Evolutionary conservation across 2,888 invertebrate species (phyloP).

Genomic region (Sepioteuthis lessoniana): DNA sequence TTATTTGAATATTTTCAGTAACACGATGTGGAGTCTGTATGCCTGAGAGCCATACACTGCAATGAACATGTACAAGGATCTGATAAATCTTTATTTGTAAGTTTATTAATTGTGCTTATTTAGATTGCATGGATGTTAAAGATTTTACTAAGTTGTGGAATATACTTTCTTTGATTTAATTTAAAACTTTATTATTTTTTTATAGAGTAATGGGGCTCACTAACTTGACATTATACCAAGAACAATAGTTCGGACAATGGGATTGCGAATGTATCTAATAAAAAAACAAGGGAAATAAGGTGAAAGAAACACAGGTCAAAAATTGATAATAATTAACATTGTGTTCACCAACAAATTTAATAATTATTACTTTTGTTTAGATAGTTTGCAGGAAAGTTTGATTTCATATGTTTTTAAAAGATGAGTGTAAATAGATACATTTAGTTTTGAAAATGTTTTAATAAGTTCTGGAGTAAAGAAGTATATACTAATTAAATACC

Average conservation of each 20-base stretch:
- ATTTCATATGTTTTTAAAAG: too few species aligned
- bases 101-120: background rate
- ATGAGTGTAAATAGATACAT: too few species aligned
- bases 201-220: background rate
- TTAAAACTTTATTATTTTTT: background rate
- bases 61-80: conserved; percentile 82
- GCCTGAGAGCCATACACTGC: conserved; percentile 81
- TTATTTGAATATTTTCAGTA: background rate
- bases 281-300: too few species aligned
- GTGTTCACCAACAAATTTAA: too few species aligned
- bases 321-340: too few species aligned
- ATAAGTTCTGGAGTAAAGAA: too few species aligned
- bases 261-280: too few species aligned
- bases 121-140: background rate
- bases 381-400: too few species aligned
- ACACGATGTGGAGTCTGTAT: conserved; percentile 82
- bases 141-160: background rate
- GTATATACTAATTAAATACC: too few species aligned
- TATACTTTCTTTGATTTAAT: background rate
- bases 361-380: too few species aligned
- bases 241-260: background rate
- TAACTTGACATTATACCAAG: background rate
- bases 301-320: too few species aligned
- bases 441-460: too few species aligned
- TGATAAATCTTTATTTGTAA: conserved; percentile 72